Conservation (phyloP, 2,797 vertebrate genomes). For the Schizopygopsis pylzovi region DNA sequence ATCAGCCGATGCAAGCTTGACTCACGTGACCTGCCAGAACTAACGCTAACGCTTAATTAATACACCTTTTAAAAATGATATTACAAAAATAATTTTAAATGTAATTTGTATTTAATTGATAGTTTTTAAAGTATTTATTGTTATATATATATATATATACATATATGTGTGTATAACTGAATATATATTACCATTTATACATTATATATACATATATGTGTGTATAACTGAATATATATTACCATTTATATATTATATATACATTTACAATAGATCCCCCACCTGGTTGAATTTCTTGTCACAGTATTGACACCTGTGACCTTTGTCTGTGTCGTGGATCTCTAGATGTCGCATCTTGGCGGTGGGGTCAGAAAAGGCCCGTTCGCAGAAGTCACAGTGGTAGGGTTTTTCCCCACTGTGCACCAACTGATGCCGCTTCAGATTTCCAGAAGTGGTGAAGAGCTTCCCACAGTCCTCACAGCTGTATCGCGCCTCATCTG, state of each 20-base stretch:
- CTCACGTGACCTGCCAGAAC: too few species aligned
- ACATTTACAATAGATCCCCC: constrained; percentile 22
- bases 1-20: too few species aligned
- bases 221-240: too few species aligned
- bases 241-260: too few species aligned
- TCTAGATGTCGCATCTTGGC: constrained; percentile 98
- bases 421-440: constrained; percentile 96
- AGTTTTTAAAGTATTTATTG: not conserved
- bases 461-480: constrained; percentile 94
- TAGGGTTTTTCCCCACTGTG: constrained; percentile 98
- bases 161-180: too few species aligned
- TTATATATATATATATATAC: not conserved
- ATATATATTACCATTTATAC: too few species aligned
- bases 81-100: too few species aligned
- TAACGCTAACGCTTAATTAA: too few species aligned
- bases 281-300: constrained; percentile 99
- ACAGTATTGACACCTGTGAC: constrained; percentile 94
- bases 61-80: not conserved
- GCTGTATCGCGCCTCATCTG: constrained; percentile 91
- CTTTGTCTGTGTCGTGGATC: constrained; percentile 95
- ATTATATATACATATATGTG: too few species aligned
- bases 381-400: constrained; percentile 92
- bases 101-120: not conserved
- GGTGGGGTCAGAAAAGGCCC: constrained; percentile 95
- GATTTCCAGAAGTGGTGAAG: constrained; percentile 97